phyloP scores from a whole-genome alignment of 1,140 invertebrate genomes.

The Heliconius melpomene region DNA sequence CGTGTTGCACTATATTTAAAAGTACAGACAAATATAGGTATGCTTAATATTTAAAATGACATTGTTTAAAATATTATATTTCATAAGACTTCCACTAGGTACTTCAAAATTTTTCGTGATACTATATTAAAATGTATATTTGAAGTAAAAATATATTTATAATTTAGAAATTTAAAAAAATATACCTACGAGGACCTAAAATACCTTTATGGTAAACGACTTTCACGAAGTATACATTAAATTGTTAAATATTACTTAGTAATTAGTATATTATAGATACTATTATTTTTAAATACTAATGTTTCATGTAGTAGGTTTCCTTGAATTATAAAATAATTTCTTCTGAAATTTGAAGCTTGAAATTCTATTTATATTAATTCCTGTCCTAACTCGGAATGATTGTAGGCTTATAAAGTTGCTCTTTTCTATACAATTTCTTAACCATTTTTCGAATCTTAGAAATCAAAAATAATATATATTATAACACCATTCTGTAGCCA shows the following conservation, averaged over 20 bases:
- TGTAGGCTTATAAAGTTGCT: background rate
- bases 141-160: background rate
- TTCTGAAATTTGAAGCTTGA: background rate
- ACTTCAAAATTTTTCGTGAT: background rate
- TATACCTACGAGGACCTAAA: background rate
- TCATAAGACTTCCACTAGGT: background rate
- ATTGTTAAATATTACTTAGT: background rate
- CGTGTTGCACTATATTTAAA: slow-evolving; percentile 36
- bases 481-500: background rate
- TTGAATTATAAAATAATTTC: no score
- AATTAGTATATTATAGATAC: no score
- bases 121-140: background rate
- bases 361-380: background rate
- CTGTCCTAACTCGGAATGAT: background rate
- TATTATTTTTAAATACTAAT: no score
- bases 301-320: no score
- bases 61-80: background rate
- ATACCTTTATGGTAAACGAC: background rate
- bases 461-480: background rate
- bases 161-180: background rate
- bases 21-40: slow-evolving; percentile 32
- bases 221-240: background rate
- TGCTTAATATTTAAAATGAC: slow-evolving; percentile 4
- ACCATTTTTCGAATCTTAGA: background rate
- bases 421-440: background rate